Base-by-base conservation (phyloP, 2,797 vertebrate genomes). In the Coregonus sp. region DNA sequence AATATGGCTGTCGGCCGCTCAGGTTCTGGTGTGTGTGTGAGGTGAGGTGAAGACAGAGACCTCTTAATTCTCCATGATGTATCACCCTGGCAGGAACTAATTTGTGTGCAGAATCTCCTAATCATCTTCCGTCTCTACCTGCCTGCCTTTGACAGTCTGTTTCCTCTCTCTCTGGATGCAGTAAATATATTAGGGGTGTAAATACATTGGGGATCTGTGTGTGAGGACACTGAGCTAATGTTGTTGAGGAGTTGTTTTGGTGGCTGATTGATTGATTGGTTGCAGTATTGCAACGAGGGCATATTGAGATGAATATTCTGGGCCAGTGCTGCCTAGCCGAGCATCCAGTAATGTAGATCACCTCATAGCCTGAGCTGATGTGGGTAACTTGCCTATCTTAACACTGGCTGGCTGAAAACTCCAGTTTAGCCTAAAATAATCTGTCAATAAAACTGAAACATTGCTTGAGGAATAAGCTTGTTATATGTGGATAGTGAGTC, bases 51-150 rank as follows among this genome's bases (percentile, higher is more conserved):
- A 61, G 59, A 61, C 59, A 91, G 85, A 78, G 89, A 88, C 90
- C 90, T 94, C 91, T 92, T 95, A 94, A 94, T 95, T 94, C 89
- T 89, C 88, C 80, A 83, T 94, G 94, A 95, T 94, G 91, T 92
- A 94, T 95, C 90, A 89, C 81, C 86, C 91, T 93, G 94, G 92
- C 94, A 92, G 92, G 90, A 92, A 93, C 92, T 93, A 94, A 94
- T 95, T 94, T 94, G 80, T 85, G 82, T 90, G 90, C 86, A 86
- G 89, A 93, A 93, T 90, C 75, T 90, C 91, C 94, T 92, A 93
- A 94, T 94, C 92, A 93, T 92, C 91, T 92, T 87, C 84, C 86
- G 89, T 91, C 89, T 90, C 90, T 87, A 89, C 90, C 89, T 90
- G 90, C 90, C 90, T 89, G 90, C 85, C 90, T 91, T 89, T 89